Evolutionary conservation across 2,888 invertebrate species (phyloP), one percentile per base, ranked within the genome.

Genomic region (Sphaeridia pumilis): DNA sequence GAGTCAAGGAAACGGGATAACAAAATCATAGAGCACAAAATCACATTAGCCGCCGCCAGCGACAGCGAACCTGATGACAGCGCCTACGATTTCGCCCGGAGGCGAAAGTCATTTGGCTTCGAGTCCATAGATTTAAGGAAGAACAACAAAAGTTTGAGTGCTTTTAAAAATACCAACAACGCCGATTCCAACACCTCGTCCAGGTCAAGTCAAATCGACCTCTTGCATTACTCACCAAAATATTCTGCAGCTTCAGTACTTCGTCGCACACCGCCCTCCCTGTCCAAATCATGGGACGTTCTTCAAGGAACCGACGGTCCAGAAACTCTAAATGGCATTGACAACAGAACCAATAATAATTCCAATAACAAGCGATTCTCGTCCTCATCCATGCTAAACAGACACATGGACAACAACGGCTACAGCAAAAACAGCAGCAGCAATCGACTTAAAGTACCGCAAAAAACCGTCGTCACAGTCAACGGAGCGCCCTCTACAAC

Each of bases 51-150:
- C 20, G n/a, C n/a, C n/a, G 45, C 24, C 22, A 28, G 17, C 25
- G 28, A 4, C 27, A 48, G 41, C 38, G 45, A 48, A 22, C 24
- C 47, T 27, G 49, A 52, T 47, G 20, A 35, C n/a, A 31, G 35
- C 25, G 51, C 51, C 50, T 61, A 58, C 61, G 80, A 80, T 64
- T 85, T 84, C 83, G 82, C 51, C 66, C 76, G 78, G 56, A 74
- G 84, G 60, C 74, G 84, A 59, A 85, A 84, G 70, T 84, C 84
- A 17, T 84, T 84, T 66, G 84, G 84, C 53, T 85, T 85, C 66
- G 81, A 80, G 49, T 58, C 57, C 17, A 58, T 60, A 46, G 64
- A 61, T 26, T 46, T 55, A 14, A 28, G 42, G 4, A 43, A 35
- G 7, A 45, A 35, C 12, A 38, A 36, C 26, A n/a, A n/a, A n/a